Evolutionary conservation across 37 sponge, comb jelly and placozoan species (phyloP), one percentile per base, ranked within the genome.

Genomic region (Amphimedon queenslandica): DNA sequence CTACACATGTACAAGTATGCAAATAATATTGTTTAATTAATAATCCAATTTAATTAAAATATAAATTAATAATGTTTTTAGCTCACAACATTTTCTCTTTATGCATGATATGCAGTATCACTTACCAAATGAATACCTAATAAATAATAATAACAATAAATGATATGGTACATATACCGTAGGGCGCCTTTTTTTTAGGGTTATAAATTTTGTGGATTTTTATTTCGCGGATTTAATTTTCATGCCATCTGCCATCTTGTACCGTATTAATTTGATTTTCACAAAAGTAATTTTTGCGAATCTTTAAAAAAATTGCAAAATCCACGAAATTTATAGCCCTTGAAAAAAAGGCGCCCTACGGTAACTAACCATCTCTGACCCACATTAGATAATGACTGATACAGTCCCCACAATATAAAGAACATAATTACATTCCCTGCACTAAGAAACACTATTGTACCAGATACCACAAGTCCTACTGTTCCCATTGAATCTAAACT

Each of bases 311-410:
- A n/a, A n/a, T n/a, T n/a, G n/a, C n/a, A n/a, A n/a, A n/a, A n/a
- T n/a, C n/a, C n/a, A n/a, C n/a, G n/a, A n/a, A n/a, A n/a, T n/a
- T n/a, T n/a, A n/a, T n/a, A n/a, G n/a, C n/a, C n/a, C n/a, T n/a
- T n/a, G n/a, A n/a, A n/a, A n/a, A n/a, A n/a, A n/a, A n/a, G n/a
- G n/a, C n/a, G n/a, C n/a, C n/a, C n/a, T n/a, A n/a, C n/a, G n/a
- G n/a, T n/a, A 53, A 53, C 77, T 24, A 63, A 91, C 94, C 94
- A 93, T 31, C 55, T 72, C 66, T 93, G 94, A 35, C 94, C 94
- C 8, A 93, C 90, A 40, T 78, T 86, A 65, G 89, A 87, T 0
- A 93, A 25, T 35, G 94, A 93, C 71, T 93, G 94, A 64, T 93
- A 93, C 39, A 93, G 84, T 3, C 74, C 43, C 90, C 94, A 89